Conservation (phyloP, 2,888 invertebrate species). For the Pemphredon lugubris region DNA sequence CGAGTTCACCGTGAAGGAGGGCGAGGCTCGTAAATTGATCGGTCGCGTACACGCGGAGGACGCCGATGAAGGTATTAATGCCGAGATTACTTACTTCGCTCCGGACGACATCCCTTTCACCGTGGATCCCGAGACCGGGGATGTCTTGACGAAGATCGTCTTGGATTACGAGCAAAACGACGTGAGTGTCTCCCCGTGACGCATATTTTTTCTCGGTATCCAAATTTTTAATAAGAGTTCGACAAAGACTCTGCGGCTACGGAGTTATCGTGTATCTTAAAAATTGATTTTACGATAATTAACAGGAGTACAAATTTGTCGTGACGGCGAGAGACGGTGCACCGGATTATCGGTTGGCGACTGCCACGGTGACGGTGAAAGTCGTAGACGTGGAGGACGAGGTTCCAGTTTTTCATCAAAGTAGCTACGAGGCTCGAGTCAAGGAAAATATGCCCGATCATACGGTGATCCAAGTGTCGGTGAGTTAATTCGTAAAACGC, state of each 20-base stretch:
- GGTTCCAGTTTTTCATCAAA: conserved; percentile 88
- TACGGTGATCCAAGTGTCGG: conserved; percentile 89
- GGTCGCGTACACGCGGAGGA: conserved; percentile 93
- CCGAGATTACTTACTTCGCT: conserved; percentile 90
- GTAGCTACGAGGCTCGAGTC: conserved; percentile 89
- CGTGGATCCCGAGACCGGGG: conserved; percentile 90
- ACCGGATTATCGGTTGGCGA: conserved; percentile 91
- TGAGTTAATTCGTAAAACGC: conserved; percentile 76
- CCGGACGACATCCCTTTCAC: conserved; percentile 90
- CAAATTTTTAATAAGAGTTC: no score
- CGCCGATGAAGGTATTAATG: conserved; percentile 92
- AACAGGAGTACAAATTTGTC: conserved; percentile 90
- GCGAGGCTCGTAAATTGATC: conserved; percentile 82
- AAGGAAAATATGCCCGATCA: conserved; percentile 92
- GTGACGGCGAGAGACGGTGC: conserved; percentile 95
- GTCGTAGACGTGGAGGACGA: conserved; percentile 93
- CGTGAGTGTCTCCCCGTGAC: conserved; percentile 80
- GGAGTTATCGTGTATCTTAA: no score
- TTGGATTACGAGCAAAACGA: conserved; percentile 92
- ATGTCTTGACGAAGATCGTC: conserved; percentile 88
- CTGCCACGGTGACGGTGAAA: conserved; percentile 91
- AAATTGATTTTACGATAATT: no score
- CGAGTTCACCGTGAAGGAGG: conserved; percentile 91
- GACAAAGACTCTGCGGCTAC: no score
- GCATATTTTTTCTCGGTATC: background rate